phyloP scores from a whole-genome alignment of 2,797 vertebrate species.

The Cossypha heuglini region DNA sequence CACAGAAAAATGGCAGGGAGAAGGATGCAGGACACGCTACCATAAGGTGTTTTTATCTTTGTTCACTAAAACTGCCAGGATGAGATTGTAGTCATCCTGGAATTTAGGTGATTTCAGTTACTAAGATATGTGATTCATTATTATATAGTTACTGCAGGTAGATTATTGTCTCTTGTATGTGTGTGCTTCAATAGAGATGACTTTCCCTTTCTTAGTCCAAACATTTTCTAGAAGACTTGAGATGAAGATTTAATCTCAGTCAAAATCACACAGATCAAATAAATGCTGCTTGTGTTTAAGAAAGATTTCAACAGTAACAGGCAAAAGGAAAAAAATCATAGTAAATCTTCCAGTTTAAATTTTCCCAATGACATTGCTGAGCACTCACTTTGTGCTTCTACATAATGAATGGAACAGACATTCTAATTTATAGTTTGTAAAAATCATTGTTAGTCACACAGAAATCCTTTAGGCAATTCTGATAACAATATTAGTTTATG shows the following conservation, averaged over 20 bases:
- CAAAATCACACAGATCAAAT: not conserved
- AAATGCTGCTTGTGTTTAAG: not conserved
- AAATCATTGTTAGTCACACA: not conserved
- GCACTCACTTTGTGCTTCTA: not conserved
- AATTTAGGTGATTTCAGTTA: not conserved
- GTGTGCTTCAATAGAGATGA: not conserved
- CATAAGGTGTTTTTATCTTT: accelerated
- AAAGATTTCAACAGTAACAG: not conserved
- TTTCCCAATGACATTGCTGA: not conserved
- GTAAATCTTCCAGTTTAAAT: not conserved
- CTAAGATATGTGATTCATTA: not conserved
- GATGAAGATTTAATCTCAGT: not conserved
- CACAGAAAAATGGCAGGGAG: not conserved
- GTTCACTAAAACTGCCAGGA: not conserved
- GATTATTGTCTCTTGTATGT: not conserved
- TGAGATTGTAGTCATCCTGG: not conserved
- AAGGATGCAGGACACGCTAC: not conserved
- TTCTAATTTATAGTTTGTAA: not conserved
- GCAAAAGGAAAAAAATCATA: not conserved
- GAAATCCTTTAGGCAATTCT: not conserved
- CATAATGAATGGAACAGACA: not conserved
- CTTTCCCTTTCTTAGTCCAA: not conserved
- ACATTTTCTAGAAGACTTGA: not conserved
- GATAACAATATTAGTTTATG: not conserved
- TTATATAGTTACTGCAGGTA: not conserved